phyloP scores from a whole-genome alignment of 2,888 invertebrate genomes.

The Stictocephala bisonia region DNA sequence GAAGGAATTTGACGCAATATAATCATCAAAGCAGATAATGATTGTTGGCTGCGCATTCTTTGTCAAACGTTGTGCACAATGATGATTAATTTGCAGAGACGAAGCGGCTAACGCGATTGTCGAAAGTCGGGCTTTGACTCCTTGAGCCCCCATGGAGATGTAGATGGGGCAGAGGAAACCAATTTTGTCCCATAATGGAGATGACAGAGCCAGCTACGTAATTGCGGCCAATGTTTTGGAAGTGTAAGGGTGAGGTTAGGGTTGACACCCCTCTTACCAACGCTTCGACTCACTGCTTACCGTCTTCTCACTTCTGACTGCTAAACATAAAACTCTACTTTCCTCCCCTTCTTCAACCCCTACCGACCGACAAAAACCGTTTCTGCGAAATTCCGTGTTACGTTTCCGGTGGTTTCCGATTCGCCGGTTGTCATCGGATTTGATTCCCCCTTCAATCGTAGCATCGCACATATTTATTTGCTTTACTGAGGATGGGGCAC shows the following conservation, averaged over 20 bases:
- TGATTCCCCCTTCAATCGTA: neutral
- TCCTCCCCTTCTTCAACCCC: constrained; percentile 5
- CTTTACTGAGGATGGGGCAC: neutral
- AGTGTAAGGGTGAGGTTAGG: constrained; percentile 38
- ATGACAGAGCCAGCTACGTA: constrained; percentile 40
- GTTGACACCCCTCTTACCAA: constrained; percentile 34
- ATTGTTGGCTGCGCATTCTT: no score
- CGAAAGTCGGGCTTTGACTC: neutral
- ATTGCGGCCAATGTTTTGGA: constrained; percentile 42
- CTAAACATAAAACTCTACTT: constrained; percentile 40
- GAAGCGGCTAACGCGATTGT: constrained; percentile 26
- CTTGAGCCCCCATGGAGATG: constrained; percentile 20
- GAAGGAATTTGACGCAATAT: no score
- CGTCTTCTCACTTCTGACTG: no score
- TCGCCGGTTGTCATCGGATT: neutral
- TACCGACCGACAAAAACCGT: neutral
- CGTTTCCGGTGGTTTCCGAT: constrained; percentile 40
- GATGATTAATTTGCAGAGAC: constrained; percentile 19
- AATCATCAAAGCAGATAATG: no score
- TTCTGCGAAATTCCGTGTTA: constrained; percentile 13
- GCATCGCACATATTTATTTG: constrained; percentile 3
- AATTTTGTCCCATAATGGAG: constrained; percentile 37
- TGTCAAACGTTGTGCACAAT: no score
- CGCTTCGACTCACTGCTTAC: constrained; percentile 12
- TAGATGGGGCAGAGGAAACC: constrained; percentile 42